Percentiles rank a stretch among this genome's conserved stretches.
phyloP scores from a whole-genome alignment of 2,797 vertebrate genomes.

The Hyperoplus immaculatus region DNA sequence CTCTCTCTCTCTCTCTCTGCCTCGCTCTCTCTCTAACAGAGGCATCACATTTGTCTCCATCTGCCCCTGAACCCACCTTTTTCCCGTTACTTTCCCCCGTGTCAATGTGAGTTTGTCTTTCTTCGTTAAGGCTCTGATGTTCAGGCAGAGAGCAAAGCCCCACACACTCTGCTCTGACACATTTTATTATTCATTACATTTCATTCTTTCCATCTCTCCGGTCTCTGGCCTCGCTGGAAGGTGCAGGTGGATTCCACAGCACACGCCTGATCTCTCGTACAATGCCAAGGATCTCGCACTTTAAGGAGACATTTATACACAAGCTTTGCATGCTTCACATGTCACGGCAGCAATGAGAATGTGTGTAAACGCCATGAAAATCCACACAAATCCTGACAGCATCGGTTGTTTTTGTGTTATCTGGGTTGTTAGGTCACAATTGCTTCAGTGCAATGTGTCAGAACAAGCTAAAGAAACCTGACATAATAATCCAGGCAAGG shows the following conservation, averaged over 20 bases:
- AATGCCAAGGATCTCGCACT: not conserved
- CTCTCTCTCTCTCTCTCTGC: no score
- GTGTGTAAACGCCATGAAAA: not conserved
- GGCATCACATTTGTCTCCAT: slow-evolving; percentile 74
- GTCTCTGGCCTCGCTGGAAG: slow-evolving; percentile 27
- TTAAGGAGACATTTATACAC: slow-evolving; percentile 12
- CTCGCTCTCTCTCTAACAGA: slow-evolving; percentile 46
- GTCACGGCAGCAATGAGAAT: not conserved
- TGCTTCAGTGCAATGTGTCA: not conserved
- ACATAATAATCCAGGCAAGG: not conserved
- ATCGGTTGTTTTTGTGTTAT: not conserved
- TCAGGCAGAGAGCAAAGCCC: slow-evolving; percentile 50
- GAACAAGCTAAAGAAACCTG: not conserved
- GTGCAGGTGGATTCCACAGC: slow-evolving; percentile 25
- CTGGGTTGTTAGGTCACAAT: not conserved
- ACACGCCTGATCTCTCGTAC: slow-evolving; percentile 12
- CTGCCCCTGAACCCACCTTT: slow-evolving; percentile 63
- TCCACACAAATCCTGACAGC: not conserved
- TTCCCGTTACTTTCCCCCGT: slow-evolving; percentile 66
- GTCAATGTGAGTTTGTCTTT: slow-evolving; percentile 76
- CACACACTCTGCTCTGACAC: slow-evolving; percentile 36
- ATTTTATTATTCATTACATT: slow-evolving; percentile 72
- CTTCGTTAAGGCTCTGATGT: slow-evolving; percentile 72
- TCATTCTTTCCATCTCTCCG: slow-evolving; percentile 56
- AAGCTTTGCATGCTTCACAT: not conserved